Evolutionary conservation across 2,113 vertebrate species (phyloP), one percentile per base, ranked within the genome.

Genomic region (Cyprinodon variegatus): DNA sequence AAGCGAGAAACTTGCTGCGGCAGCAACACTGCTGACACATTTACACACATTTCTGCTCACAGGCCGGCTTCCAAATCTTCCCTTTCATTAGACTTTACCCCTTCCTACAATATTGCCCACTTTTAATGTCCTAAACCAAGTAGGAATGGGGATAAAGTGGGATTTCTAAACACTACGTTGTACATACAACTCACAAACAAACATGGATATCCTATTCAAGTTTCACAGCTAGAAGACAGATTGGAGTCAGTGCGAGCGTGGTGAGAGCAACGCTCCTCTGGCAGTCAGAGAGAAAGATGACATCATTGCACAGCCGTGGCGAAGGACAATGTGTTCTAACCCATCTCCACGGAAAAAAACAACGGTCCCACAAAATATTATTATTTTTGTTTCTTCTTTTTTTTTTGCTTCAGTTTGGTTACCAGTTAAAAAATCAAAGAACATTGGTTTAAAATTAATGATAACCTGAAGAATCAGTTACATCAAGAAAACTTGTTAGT

Each of bases 181-280:
- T 45, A 5, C 3, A 29, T 14, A 39, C 5, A 15, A 53, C 29
- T 66, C 20, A 79, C 72, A 76, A 40, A 68, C 70, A 72, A 29
- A 45, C 68, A 61, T 2, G 1, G 9, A 59, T 0, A 53, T 15
- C 38, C 15, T 13, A 37, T 74, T 80, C 65, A 62, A 70, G 68
- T 73, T 39, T 22, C 17, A 8, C 79, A 71, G 73, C 14, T 63
- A 70, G 72, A 12, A 48, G 66, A 83, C 89, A 89, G 86, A 86
- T 85, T 86, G 87, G 61, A 70, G 63, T 83, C 78, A 64, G 74
- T 46, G 66, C 72, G 79, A 77, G 68, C 41, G 40, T 66, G 64
- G 67, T 41, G 67, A 53, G 29, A 60, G 59, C 38, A 76, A 14
- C 20, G 37, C 78, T 57, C 70, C 53, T 53, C 57, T 64, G 53